Conservation (phyloP, 2,888 invertebrate genomes). For the Catotricha subobsoleta region DNA sequence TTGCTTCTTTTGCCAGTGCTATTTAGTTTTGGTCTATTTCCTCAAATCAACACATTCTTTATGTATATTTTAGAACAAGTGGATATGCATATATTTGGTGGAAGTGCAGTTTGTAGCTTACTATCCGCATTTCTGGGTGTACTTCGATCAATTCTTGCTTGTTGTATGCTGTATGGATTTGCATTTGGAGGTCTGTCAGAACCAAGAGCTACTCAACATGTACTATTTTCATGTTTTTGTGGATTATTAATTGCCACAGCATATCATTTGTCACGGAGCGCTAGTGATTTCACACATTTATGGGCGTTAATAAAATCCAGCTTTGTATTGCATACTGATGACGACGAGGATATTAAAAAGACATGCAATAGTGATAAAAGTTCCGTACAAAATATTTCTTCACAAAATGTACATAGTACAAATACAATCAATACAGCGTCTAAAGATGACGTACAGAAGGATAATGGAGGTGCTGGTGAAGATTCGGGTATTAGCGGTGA, state of each 20-base stretch:
- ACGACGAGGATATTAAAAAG: constrained; percentile 33
- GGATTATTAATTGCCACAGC: constrained; percentile 72
- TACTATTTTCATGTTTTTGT: constrained; percentile 87
- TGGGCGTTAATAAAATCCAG: constrained; percentile 69
- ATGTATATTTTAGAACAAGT: constrained; percentile 94
- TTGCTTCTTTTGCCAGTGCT: constrained; percentile 82
- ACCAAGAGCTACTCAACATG: constrained; percentile 69
- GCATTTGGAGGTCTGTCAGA: constrained; percentile 76
- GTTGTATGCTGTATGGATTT: constrained; percentile 67
- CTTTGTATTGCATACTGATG: constrained; percentile 56
- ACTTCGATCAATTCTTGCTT: constrained; percentile 58
- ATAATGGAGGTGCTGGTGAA: constrained; percentile 6
- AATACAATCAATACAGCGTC: neutral
- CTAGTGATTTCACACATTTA: constrained; percentile 77
- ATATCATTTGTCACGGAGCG: constrained; percentile 82
- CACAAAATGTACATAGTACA: neutral
- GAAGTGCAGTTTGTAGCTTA: constrained; percentile 72
- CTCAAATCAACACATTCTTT: constrained; percentile 90
- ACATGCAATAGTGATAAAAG: neutral
- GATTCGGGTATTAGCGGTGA: constrained; percentile 1
- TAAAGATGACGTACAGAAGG: constrained; percentile 8
- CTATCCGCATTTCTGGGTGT: constrained; percentile 69
- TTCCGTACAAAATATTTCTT: neutral
- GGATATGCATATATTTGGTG: constrained; percentile 79
- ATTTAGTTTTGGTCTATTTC: constrained; percentile 89